Evolutionary conservation across 2,888 invertebrate genomes (phyloP), one percentile per base, ranked within the genome.

Genomic region (Zygaena filipendulae): DNA sequence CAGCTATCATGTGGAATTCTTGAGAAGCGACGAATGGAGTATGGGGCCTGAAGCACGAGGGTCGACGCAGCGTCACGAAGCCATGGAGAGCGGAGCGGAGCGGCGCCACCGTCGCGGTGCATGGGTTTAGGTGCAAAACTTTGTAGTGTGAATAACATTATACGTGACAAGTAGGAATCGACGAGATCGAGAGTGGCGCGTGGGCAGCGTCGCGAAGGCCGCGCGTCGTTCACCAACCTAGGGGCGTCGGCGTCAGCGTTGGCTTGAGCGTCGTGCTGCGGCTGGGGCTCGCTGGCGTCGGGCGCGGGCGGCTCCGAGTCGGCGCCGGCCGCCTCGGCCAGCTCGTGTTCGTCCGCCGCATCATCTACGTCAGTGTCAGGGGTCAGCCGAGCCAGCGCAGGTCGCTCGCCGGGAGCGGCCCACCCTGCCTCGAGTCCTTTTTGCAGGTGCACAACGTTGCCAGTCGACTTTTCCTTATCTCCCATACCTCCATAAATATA

Each of bases 171-270:
- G 55, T 45, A 52, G 60, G 40, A 56, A 57, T 51, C 52, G 62
- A 59, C 61, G 72, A 47, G 64, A 63, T 51, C 47, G 57, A 62
- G 52, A 66, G 70, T 49, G 59, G 68, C 60, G 61, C 64, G 67
- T 45, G 53, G 56, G 55, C 60, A 56, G 60, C 63, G 68, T 57
- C 60, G 51, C 63, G 68, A 55, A 61, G 66, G 58, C 60, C 63
- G 53, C 59, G 63, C 70, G 66, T 50, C 67, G 59, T 59, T 58
- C 71, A 79, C 79, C 77, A 79, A 79, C 79, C 79, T 79, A 79
- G 61, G 69, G 69, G 72, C 64, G 47, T 68, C 52, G 39, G 62
- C 64, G 58, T 72, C 77, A 47, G 56, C 49, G 53, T 57, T 70
- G 60, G 61, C 68, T 69, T 69, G 62, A 43, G 59, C 59, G 36